Base-by-base conservation (phyloP, 1,140 invertebrate species). In the Diabrotica undecimpunctata region DNA sequence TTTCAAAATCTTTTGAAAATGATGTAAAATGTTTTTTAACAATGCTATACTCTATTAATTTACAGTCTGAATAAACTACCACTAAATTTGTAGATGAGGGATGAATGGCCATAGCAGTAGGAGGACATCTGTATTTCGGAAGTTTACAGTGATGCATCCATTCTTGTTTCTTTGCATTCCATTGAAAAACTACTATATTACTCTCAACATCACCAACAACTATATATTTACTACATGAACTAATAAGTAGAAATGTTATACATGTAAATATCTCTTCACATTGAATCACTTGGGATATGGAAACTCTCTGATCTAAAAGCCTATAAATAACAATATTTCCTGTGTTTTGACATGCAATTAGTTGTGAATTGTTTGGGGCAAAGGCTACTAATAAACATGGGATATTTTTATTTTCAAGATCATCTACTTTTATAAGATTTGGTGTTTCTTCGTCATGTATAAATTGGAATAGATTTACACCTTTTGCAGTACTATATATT, bases 31-130 rank as follows among this genome's bases (percentile, higher is more conserved):
- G 77, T 53, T 80, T 83, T 39, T 81, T 76, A 3, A 71, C 63
- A 46, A 92, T 74, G 73, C 85, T 84, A 68, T 88, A 92, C 73
- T 92, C 90, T 13, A 91, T 80, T 78, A 89, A 88, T 82, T 86
- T 89, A 69, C 88, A 86, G 81, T 92, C 87, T 2, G 89, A 81
- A 79, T 91, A 92, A 5, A 83, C 84, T 7, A 89, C 78, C 25
- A 91, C 81, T 6, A 92, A 74, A 67, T 81, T 82, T 7, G 83
- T 78, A 0, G 75, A 75, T 2, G 72, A 67, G 13, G 82, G 79
- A 66, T 90, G 84, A 7, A 92, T 78, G 5, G 84, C 81, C 66
- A 92, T 75, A 0, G 89, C 87, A 0, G 88, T 89, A 0, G 86
- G 84, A 37, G 85, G 77, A 56, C 82, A 87, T 2, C 77, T 74